Conservation (phyloP, 1,140 invertebrate genomes). For the Pomacea maculata region DNA sequence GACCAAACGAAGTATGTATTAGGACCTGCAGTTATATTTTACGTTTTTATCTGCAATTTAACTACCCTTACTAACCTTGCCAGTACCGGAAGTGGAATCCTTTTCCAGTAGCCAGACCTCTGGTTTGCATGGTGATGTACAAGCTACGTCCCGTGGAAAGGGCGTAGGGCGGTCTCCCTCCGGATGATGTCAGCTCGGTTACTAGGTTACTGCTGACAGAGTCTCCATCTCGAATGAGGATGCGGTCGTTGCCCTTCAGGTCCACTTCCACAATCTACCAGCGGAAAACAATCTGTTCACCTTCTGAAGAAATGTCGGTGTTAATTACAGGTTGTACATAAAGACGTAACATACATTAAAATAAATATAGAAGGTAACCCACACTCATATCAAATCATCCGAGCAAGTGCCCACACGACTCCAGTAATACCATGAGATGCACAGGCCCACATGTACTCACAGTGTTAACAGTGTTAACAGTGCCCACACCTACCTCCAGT, state of each 20-base stretch:
- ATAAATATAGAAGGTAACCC: too few species aligned
- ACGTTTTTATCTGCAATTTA: too few species aligned
- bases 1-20: too few species aligned
- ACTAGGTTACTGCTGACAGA: slow-evolving; percentile 11
- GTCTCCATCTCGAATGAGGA: slow-evolving; percentile 31
- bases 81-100: slow-evolving; percentile 29
- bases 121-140: slow-evolving; percentile 34
- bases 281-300: neutral
- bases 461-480: too few species aligned
- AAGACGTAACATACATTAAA: too few species aligned
- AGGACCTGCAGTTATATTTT: too few species aligned
- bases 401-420: too few species aligned
- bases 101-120: slow-evolving; percentile 12
- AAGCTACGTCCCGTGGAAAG: slow-evolving; percentile 28
- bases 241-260: slow-evolving; percentile 18
- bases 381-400: too few species aligned
- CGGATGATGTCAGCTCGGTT: slow-evolving; percentile 12
- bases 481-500: slow-evolving; percentile 29
- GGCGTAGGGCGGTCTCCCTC: slow-evolving; percentile 11
- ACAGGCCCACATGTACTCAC: slow-evolving; percentile 17
- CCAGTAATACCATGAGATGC: too few species aligned
- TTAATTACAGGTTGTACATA: neutral
- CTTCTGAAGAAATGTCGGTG: neutral
- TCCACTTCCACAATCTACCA: slow-evolving; percentile 32
- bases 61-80: slow-evolving; percentile 19